Percentiles rank a stretch among this genome's conserved stretches.
These are phyloP conservation scores for Rotaria magnacalcarata DNA, from an alignment of 2,888 invertebrate species.

Conservation along the genomic window DNA sequence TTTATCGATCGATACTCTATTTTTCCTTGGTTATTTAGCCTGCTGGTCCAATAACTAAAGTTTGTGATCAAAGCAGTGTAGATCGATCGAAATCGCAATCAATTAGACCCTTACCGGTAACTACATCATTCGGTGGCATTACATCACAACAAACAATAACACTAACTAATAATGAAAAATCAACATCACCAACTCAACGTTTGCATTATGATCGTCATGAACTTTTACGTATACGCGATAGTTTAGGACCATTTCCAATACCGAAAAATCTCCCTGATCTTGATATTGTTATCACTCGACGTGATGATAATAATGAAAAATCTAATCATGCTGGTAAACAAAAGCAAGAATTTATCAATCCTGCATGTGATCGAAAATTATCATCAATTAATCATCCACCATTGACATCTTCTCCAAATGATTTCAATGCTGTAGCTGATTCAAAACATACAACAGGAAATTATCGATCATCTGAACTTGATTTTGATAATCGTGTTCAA, in stretches of 20 bases:
- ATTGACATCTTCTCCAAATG: too few species aligned
- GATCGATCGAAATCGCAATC: background rate
- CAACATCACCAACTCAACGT: background rate
- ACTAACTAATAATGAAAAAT: background rate
- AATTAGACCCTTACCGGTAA: background rate
- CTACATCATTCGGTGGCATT: background rate
- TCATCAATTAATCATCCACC: too few species aligned
- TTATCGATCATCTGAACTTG: background rate
- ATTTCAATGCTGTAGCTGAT: too few species aligned
- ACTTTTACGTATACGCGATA: background rate
- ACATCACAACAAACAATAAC: background rate
- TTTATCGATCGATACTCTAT: too few species aligned
- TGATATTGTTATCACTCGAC: background rate
- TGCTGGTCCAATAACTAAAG: background rate
- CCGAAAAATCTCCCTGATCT: background rate
- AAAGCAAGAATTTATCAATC: too few species aligned
- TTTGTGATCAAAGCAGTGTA: background rate
- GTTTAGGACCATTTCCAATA: too few species aligned
- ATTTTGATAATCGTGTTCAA: slow-evolving; percentile 61
- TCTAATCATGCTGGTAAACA: background rate
- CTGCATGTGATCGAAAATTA: too few species aligned
- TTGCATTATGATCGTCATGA: background rate
- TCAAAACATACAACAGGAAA: slow-evolving; percentile 72
- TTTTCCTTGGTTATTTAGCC: background rate
- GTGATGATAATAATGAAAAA: background rate